phyloP scores from a whole-genome alignment of 1,140 invertebrate genomes.

The Zaprionus nigranus region DNA sequence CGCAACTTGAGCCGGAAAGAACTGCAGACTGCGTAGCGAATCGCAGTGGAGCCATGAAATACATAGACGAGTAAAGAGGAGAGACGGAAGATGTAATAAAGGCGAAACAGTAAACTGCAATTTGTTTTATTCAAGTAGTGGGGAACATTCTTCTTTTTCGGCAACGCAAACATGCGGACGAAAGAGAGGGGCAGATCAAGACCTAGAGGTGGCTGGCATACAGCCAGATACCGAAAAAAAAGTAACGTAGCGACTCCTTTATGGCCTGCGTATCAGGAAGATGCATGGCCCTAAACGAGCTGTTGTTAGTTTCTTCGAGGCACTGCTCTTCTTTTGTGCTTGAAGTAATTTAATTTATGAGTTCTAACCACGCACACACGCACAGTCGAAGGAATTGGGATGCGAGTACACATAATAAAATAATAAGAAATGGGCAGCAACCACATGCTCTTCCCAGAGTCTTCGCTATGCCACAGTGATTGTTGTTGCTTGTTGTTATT shows the following conservation, averaged over 20 bases:
- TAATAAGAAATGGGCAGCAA: slow-evolving; percentile 9
- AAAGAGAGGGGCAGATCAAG: background rate
- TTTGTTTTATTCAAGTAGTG: slow-evolving; percentile 57
- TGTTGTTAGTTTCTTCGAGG: slow-evolving; percentile 52
- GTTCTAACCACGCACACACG: slow-evolving; percentile 9
- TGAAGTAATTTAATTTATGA: slow-evolving; percentile 76
- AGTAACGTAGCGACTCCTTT: background rate
- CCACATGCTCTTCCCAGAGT: slow-evolving; percentile 29
- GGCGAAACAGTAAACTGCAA: slow-evolving; percentile 60
- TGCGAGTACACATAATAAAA: slow-evolving; percentile 38
- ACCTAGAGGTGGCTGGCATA: background rate
- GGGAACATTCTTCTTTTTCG: slow-evolving; percentile 16
- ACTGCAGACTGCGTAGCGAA: background rate
- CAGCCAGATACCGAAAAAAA: background rate
- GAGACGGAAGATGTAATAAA: slow-evolving; percentile 57
- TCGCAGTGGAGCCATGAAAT: background rate
- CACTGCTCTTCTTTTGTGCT: slow-evolving; percentile 49
- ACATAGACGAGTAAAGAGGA: slow-evolving; percentile 1
- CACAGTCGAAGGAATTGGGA: slow-evolving; percentile 16
- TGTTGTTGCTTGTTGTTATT: slow-evolving; percentile 8
- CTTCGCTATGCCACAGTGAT: slow-evolving; percentile 9
- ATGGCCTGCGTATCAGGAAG: slow-evolving; percentile 27
- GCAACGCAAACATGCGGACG: slow-evolving; percentile 41
- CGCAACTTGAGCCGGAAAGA: background rate
- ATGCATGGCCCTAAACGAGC: slow-evolving; percentile 59